Evolutionary conservation across 2,113 vertebrate species (phyloP).

Genomic region (Excalfactoria chinensis): DNA sequence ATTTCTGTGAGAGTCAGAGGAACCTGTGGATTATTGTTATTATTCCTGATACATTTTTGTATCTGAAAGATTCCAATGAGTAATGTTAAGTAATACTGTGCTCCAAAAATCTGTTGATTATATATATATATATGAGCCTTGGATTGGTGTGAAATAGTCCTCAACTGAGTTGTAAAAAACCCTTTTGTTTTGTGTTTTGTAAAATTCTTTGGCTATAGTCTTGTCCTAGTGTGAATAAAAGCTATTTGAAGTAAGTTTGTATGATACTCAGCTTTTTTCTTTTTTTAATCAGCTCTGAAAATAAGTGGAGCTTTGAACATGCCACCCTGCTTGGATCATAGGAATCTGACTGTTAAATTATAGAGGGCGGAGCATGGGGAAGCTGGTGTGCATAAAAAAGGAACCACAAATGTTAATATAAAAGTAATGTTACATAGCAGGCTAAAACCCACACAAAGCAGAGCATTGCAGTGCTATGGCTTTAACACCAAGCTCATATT

Average conservation of each 20-base stretch:
- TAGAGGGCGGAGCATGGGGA: conserved; percentile 37
- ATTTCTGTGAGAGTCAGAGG: conserved; percentile 51
- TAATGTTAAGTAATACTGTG: conserved; percentile 56
- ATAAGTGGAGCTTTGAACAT: conserved; percentile 55
- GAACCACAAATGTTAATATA: conserved; percentile 70
- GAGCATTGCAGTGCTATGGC: conserved; percentile 2
- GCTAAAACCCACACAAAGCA: conserved; percentile 66
- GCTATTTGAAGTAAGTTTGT: conserved; percentile 78
- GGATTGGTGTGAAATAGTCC: conserved; percentile 62
- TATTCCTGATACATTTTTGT: conserved; percentile 76
- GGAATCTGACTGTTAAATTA: conserved; percentile 61
- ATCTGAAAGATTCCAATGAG: conserved; percentile 67
- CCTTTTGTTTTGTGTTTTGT: conserved; percentile 79
- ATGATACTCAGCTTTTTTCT: conserved; percentile 7
- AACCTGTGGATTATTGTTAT: conserved; percentile 55
- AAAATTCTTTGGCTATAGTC: conserved; percentile 79
- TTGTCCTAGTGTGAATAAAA: conserved; percentile 80
- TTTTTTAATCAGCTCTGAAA: conserved; percentile 13
- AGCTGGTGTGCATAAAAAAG: conserved; percentile 66
- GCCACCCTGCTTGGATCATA: conserved; percentile 68
- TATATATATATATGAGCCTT: conserved; percentile 54
- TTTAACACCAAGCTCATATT: conserved; percentile 63
- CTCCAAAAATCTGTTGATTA: conserved; percentile 62
- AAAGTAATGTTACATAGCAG: conserved; percentile 64
- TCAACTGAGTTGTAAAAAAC: conserved; percentile 54